Base-by-base conservation (phyloP, 2,113 vertebrate genomes). In the Trematomus loennbergii region DNA sequence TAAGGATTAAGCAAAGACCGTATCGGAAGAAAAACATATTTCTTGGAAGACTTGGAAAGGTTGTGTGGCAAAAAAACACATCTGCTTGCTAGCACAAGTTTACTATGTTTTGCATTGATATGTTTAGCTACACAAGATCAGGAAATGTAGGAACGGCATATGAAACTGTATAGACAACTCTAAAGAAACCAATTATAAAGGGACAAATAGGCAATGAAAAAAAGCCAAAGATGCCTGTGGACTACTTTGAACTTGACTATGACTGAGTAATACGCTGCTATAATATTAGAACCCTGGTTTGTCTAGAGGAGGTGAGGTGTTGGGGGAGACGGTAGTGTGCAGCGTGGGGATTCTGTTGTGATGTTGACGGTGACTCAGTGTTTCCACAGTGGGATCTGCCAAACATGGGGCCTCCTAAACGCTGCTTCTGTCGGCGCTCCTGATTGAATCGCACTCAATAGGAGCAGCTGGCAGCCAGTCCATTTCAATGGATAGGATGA, bases 311-410 rank as follows among this genome's bases (percentile, higher is more conserved):
- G 25, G 0, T 17, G 70, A 63, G 63, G 17, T 54, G 58, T 43
- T 58, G 20, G 71, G 54, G 29, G 16, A 67, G 12, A 45, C 25
- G 33, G 53, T 40, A 71, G 45, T 61, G 43, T 61, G 52, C 75
- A 53, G 78, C 53, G 8, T 12, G 40, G 25, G 74, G 40, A 78
- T 86, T 79, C 57, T 81, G 55, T 81, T 87, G 71, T 79, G 82
- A 70, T 85, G 75, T 86, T 67, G 79, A 84, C 72, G 81, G 88
- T 90, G 89, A 93, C 73, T 89, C 86, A 83, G 82, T 84, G 83
- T 88, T 88, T 89, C 87, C 92, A 89, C 74, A 65, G 68, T 55
- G 60, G 60, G 76, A 81, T 78, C 59, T 80, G 77, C 79, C 87
- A 79, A 89, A 87, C 71, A 73, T 43, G 66, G 57, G 88, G 83